Conservation (phyloP, 1,140 invertebrate genomes). For the Neodiprion pinetum region DNA sequence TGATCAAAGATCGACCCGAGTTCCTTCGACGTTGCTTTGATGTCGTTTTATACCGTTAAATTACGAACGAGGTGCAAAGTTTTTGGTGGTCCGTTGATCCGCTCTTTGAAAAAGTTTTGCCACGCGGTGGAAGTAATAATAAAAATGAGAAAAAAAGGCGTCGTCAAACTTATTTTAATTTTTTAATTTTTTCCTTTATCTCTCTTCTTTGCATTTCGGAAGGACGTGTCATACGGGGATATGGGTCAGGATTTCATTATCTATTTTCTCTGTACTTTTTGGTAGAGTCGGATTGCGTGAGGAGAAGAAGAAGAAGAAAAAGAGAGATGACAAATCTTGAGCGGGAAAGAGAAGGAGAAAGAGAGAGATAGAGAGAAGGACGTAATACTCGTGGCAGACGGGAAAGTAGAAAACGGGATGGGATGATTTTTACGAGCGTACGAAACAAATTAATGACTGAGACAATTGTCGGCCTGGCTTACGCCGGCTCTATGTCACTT, state of each 20-base stretch:
- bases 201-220: slow-evolving; percentile 24
- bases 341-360: slow-evolving; percentile 20
- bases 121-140: no score
- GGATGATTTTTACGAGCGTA: slow-evolving; percentile 20
- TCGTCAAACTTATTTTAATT: background rate
- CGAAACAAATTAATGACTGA: slow-evolving; percentile 28
- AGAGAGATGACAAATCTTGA: slow-evolving; percentile 18
- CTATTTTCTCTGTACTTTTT: slow-evolving; percentile 13
- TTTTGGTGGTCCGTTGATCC: no score
- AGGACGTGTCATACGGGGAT: slow-evolving; percentile 25
- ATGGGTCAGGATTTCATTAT: slow-evolving; percentile 16
- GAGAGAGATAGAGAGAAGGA: background rate
- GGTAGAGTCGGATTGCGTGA: slow-evolving; percentile 12
- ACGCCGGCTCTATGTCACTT: slow-evolving; percentile 5
- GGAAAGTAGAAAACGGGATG: no score
- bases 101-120: no score
- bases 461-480: slow-evolving; percentile 1
- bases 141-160: background rate
- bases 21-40: no score
- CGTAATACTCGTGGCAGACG: no score
- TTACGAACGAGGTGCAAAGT: no score
- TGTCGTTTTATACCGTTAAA: no score
- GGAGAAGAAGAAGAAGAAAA: slow-evolving; percentile 21
- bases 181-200: slow-evolving; percentile 25
- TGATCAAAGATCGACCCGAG: no score